These are phyloP conservation scores for Lophotis ruficrista DNA, from an alignment of 2,113 vertebrate species.

Conservation along the genomic window DNA sequence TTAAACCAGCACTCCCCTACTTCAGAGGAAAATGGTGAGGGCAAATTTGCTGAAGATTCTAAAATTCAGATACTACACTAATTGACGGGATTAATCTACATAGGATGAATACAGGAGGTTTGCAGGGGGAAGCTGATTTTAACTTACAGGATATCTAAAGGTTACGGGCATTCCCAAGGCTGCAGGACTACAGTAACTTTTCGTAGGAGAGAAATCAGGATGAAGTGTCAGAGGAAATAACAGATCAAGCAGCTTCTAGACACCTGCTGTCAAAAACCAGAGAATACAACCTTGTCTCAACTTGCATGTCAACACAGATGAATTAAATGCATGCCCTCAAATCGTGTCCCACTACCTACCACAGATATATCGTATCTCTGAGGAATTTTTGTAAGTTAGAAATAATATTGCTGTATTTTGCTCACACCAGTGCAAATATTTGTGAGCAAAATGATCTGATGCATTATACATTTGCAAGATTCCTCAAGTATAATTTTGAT, in stretches of 20 bases:
- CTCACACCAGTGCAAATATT: not conserved
- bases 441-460: not conserved
- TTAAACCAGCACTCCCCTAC: not conserved
- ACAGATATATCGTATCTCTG: not conserved
- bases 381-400: not conserved
- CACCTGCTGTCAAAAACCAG: not conserved
- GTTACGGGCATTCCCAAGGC: not conserved
- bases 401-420: not conserved
- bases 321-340: not conserved
- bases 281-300: not conserved
- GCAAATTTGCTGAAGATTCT: not conserved
- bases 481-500: not conserved
- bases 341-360: not conserved
- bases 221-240: not conserved
- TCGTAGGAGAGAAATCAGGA: not conserved
- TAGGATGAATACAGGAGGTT: not conserved
- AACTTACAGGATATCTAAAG: not conserved
- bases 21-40: not conserved
- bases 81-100: not conserved
- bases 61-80: not conserved
- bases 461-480: too few relatives aligned
- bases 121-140: fast-evolving
- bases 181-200: not conserved
- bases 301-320: not conserved
- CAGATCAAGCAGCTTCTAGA: not conserved